Evolutionary conservation across 2,797 vertebrate species (phyloP).

Genomic region (Hephaestus fuliginosus): DNA sequence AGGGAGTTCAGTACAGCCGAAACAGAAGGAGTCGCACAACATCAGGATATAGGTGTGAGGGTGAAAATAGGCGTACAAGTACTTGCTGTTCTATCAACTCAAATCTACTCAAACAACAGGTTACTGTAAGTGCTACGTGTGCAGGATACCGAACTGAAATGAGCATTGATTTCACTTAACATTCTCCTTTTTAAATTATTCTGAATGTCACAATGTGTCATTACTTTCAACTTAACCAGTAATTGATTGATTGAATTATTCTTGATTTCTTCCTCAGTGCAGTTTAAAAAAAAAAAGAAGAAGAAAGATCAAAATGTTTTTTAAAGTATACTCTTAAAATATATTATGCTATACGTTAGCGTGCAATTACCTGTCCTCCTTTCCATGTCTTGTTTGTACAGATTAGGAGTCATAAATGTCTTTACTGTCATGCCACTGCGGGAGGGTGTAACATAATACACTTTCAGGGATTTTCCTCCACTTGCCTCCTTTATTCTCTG

Average conservation of each 20-base stretch:
- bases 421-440: conserved; percentile 58
- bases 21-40: conserved; percentile 40
- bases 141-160: not conserved
- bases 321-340: conserved; percentile 15
- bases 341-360: not conserved
- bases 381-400: conserved; percentile 50
- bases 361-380: conserved; percentile 36
- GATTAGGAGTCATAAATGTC: conserved; percentile 53
- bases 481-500: conserved; percentile 30
- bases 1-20: conserved; percentile 21
- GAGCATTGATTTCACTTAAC: not conserved
- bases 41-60: conserved; percentile 23
- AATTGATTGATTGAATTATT: too few species aligned
- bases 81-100: too few species aligned
- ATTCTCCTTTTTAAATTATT: not conserved
- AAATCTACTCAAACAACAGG: not conserved
- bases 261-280: not conserved
- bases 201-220: not conserved
- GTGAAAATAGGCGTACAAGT: conserved; percentile 39
- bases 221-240: not conserved
- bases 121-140: not conserved
- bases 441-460: conserved; percentile 60
- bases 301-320: not conserved
- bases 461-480: conserved; percentile 52
- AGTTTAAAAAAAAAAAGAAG: not conserved